A percentile compares a stretch with the other conserved stretches of the same genome.
Conservation (phyloP, 2,113 vertebrate genomes). For the Tympanuchus pallidicinctus region DNA sequence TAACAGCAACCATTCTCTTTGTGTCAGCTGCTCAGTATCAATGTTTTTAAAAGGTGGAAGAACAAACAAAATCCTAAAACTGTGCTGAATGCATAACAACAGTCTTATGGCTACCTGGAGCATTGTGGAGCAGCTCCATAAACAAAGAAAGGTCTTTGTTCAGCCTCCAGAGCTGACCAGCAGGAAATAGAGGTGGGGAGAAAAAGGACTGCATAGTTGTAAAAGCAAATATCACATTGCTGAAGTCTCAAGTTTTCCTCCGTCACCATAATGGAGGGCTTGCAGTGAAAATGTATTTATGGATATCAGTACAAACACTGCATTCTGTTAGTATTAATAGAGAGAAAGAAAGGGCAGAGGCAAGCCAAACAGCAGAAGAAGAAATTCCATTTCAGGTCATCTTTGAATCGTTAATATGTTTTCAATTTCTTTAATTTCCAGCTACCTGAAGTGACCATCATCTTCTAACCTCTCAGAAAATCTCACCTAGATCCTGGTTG, state of each 20-base stretch:
- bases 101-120: background rate
- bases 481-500: background rate
- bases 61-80: background rate
- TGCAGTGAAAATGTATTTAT: slow-evolving; percentile 32
- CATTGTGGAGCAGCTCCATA: background rate
- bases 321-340: slow-evolving; percentile 66
- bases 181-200: background rate
- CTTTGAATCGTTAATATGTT: background rate
- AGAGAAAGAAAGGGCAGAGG: slow-evolving; percentile 17
- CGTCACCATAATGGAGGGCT: background rate
- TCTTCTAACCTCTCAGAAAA: background rate
- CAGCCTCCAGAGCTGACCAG: background rate
- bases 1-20: background rate
- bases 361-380: background rate
- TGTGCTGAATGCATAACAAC: background rate
- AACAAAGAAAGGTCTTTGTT: slow-evolving; percentile 4
- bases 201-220: background rate
- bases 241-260: slow-evolving; percentile 24
- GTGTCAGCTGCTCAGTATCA: background rate
- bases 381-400: background rate
- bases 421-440: background rate
- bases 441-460: background rate
- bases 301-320: slow-evolving; percentile 55
- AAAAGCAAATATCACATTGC: slow-evolving; percentile 29
- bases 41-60: background rate